Base-by-base conservation (phyloP, 2,888 invertebrate species). In the Sinodicranocentrus sp. region DNA sequence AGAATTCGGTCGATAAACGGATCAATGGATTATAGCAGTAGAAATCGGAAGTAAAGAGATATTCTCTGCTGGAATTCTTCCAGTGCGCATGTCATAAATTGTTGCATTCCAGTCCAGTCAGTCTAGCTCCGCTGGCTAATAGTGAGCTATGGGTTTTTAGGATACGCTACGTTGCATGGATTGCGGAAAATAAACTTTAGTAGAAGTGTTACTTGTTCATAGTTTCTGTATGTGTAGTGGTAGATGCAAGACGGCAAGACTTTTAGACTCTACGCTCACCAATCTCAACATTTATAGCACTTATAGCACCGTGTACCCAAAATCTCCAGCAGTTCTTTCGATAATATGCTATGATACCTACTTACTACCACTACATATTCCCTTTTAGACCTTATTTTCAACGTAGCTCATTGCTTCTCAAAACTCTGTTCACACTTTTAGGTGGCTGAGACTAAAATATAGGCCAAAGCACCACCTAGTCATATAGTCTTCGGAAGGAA, bases 31-130 rank as follows among this genome's bases (percentile, higher is more conserved):
- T n/a, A 17, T 57, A 48, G 17, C 10, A n/a, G 57, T 25, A 57
- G 13, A 33, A 33, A 33, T 33, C n/a, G 8, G 28, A 75, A 63
- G 63, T 75, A 61, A 75, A 52, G 72, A 23, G 33, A 33, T 59
- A 2, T 61, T 21, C 28, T 5, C 25, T n/a, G 21, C 10, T 43
- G 15, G 26, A 59, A 59, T 43, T 39, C 19, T 57, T 21, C 23
- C 21, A 17, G 0, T 26, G 79, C 72, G 72, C 71, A 65, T 23
- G 72, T 28, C 59, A 59, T 23, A 63, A 71, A 39, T 78, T 78
- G 78, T 78, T 78, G 78, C 78, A 70, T 71, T 78, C 70, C 78
- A 67, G n/a, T 17, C 52, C n/a, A 59, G 59, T 15, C 10, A 28
- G 59, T 17, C 13, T 6, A 43, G 43, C 43, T 6, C 52, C 15